Base-by-base conservation (phyloP, 2,113 vertebrate genomes). In the Phodopus roborovskii region DNA sequence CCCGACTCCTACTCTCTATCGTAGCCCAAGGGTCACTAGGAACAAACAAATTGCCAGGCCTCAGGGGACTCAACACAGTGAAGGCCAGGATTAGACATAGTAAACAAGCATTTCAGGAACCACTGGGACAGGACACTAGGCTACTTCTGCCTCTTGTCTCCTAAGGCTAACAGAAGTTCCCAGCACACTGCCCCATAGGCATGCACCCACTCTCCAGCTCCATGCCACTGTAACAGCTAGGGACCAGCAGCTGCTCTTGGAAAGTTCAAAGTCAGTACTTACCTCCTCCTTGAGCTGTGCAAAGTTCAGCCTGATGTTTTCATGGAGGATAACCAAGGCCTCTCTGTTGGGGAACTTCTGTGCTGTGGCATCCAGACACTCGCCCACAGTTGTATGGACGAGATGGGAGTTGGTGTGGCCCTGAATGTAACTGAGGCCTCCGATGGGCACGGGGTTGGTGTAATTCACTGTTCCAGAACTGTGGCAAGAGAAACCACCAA, bases 241-340 rank as follows among this genome's bases (percentile, higher is more conserved):
- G 56, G 16, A 64, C 58, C 36, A 28, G 53, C 24, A 81, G 58
- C 45, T n/a, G 60, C 66, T 79, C n/a, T n/a, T 58, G 22, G 24
- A 60, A 50, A 39, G n/a, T 85, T 96, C 58, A 16, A 48, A 53
- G 3, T 28, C 19, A 70, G 66, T 20, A 93, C 99, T 98, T 95
- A 99, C 99, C 94, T 99, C 99, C 74, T 99, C 96, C 79, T 99
- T 99, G 66, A 99, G 97, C 96, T 99, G 98, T n/a, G 99, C 98
- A 92, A 99, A 99, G 0, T 99, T 99, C 96, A 99, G 98, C 81
- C 99, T 98, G 96, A 99, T 39, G 6, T 98, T 98, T 0, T 99
- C 98, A 0, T 98, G 95, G 53, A 97, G 7, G 70, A 99, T 99
- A 1, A 98, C 98, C 93, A 99, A 0, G 2, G 99, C 99, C 26